Base-by-base conservation (phyloP, 2,113 vertebrate genomes). In the Chloebia gouldiae region DNA sequence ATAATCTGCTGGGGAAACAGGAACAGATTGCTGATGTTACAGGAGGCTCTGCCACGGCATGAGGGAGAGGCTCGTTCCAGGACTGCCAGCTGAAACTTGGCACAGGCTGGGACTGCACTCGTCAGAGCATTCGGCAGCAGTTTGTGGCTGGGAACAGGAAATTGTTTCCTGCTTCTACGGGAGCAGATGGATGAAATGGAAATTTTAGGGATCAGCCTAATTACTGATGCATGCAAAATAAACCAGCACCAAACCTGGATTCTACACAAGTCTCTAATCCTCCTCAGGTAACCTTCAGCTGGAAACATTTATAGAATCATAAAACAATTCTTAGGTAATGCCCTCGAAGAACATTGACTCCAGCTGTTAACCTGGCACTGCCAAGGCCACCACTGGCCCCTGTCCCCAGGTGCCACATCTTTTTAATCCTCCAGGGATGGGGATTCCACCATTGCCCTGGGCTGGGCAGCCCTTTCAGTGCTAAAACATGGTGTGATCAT, bases 11-110 rank as follows among this genome's bases (percentile, higher is more conserved):
- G 80, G 64, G 88, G 63, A 63, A 59, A 47, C 0, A 44, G 72
- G 88, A 91, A 49, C 81, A 86, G 88, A 54, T 47, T 92, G 82
- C 72, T 92, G 91, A 10, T 86, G 77, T 13, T 64, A 11, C 83
- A 91, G 80, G 86, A 92, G 76, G 33, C 64, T 21, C 37, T 40
- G 89, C 8, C 42, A 57, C 56, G 39, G 64, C 14, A 17, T 40
- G 54, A 70, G 72, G 66, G 53, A 37, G 15, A 18, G 49, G 6
- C 56, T 81, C 33, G 0, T n/a, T 57, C 37, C 89, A 63, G 78
- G 20, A 86, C 63, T 4, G 9, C 23, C 70, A 57, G 45, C 37
- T 64, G 88, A 69, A 82, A 53, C 42, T 28, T 69, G 82, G 91
- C 35, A 15, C 1, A 44, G 82, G 44, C 10, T 61, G 71, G 54